Evolutionary conservation across 2,113 vertebrate genomes (phyloP).

Genomic region (Tragulus kanchil): DNA sequence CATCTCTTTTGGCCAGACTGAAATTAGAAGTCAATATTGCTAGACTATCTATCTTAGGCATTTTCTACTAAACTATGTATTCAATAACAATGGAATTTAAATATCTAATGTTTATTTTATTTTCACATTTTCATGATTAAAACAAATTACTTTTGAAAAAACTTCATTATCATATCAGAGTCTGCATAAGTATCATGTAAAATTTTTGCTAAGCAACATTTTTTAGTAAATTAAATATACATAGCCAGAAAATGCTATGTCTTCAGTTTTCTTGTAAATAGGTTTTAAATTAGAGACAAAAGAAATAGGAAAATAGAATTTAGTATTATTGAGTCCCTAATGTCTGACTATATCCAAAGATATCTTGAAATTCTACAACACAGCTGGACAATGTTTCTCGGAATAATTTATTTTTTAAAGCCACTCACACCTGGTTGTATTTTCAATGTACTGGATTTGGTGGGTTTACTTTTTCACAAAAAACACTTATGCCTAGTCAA

Average conservation of each 20-base stretch:
- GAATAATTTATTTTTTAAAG: constrained; percentile 70
- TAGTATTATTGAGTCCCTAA: constrained; percentile 22
- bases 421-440: constrained; percentile 68
- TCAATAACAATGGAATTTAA: constrained; percentile 11
- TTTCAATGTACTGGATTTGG: constrained; percentile 70
- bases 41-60: neutral
- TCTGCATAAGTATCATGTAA: neutral
- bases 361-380: constrained; percentile 61
- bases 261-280: constrained; percentile 53
- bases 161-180: constrained; percentile 17
- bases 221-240: constrained; percentile 51
- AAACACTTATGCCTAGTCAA: constrained; percentile 62
- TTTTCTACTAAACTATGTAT: neutral
- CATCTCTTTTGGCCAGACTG: neutral
- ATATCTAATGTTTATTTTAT: neutral
- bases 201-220: constrained; percentile 45
- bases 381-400: constrained; percentile 66
- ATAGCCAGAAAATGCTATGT: constrained; percentile 17
- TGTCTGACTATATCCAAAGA: constrained; percentile 39
- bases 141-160: constrained; percentile 10
- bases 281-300: constrained; percentile 52
- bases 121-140: neutral
- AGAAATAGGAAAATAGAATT: constrained; percentile 47
- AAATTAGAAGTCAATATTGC: neutral
- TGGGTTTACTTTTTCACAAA: constrained; percentile 69